Evolutionary conservation across 2,113 vertebrate species (phyloP).

Genomic region (Protobothrops mucrosquamatus): DNA sequence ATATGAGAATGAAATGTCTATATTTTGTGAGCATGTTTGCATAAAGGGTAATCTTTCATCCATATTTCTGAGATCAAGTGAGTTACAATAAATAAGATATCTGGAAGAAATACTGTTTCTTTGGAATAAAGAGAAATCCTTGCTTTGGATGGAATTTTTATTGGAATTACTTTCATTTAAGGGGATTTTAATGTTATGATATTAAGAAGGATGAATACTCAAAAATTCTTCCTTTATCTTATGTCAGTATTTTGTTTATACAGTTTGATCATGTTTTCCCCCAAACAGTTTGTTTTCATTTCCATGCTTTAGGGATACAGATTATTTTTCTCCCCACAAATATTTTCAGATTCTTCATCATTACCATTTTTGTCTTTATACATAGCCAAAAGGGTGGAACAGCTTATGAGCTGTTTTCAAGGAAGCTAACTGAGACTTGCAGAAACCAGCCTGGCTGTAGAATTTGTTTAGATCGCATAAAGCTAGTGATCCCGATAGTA

Average conservation of each 20-base stretch:
- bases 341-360: neutral
- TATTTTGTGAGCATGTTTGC: neutral
- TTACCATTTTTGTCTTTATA: neutral
- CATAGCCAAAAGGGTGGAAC: neutral
- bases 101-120: neutral
- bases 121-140: neutral
- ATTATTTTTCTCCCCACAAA: neutral
- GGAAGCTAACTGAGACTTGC: neutral
- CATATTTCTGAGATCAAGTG: neutral
- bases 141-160: neutral
- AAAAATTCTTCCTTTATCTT: neutral
- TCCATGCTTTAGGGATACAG: neutral
- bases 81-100: neutral
- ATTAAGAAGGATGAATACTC: neutral
- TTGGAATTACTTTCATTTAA: neutral
- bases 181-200: neutral
- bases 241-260: neutral
- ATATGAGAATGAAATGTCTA: neutral
- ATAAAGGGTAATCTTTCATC: neutral
- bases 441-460: neutral
- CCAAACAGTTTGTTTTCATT: constrained; percentile 12
- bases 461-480: neutral
- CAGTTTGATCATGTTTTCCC: neutral
- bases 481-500: neutral
- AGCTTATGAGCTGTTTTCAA: constrained; percentile 23